These are phyloP conservation scores for Steinernema scapterisci DNA, from an alignment of 2,888 invertebrate genomes.

Conservation along the genomic window DNA sequence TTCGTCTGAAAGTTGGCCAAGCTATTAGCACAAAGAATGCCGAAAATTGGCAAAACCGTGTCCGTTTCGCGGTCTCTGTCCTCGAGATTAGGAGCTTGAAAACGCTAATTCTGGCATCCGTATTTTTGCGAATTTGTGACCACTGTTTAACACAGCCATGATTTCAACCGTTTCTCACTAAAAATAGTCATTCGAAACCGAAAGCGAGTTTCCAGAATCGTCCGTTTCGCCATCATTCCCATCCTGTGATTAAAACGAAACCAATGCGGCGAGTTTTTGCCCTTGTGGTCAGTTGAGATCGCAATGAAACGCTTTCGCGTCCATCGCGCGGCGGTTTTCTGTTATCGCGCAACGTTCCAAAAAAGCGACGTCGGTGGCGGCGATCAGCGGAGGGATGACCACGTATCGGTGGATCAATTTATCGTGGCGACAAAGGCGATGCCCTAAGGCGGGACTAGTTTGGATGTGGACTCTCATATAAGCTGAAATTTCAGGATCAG, in stretches of 20 bases:
- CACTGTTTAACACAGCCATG: too few species aligned
- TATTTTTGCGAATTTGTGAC: too few species aligned
- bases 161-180: not conserved
- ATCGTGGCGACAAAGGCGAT: not conserved
- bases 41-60: too few species aligned
- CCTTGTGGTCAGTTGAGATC: not conserved
- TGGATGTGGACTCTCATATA: not conserved
- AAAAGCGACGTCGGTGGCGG: constrained; percentile 4
- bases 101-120: too few species aligned
- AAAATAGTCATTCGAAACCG: not conserved
- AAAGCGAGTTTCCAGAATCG: not conserved
- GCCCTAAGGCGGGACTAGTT: constrained; percentile 21
- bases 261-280: not conserved
- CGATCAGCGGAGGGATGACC: not conserved
- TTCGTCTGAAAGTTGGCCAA: too few species aligned
- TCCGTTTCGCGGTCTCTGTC: too few species aligned
- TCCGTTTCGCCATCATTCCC: not conserved
- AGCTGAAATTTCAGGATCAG: not conserved
- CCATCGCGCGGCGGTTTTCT: not conserved
- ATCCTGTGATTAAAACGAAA: too few species aligned
- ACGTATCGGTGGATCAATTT: not conserved
- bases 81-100: too few species aligned
- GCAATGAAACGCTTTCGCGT: constrained; percentile 27
- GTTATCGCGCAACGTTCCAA: not conserved
- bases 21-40: too few species aligned